Conservation (phyloP, 2,888 invertebrate genomes). For the Furcula furcula region DNA sequence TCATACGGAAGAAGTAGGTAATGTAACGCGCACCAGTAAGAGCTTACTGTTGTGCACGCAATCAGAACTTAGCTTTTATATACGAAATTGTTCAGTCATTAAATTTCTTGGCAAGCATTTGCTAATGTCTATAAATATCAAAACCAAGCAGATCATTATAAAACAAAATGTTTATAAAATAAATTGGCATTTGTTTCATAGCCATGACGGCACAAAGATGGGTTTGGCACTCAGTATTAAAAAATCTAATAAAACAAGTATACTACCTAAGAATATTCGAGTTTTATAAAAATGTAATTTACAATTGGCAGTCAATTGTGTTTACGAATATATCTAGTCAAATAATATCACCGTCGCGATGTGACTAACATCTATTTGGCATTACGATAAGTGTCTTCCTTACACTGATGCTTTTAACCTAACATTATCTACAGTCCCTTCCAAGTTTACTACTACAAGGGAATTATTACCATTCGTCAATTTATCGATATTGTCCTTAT, state of each 20-base stretch:
- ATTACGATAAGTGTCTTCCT: slow-evolving; percentile 59
- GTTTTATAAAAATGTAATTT: slow-evolving; percentile 67
- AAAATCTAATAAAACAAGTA: slow-evolving; percentile 73
- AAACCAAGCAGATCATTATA: slow-evolving; percentile 18
- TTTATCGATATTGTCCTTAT: slow-evolving; percentile 80
- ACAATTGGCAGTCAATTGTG: slow-evolving; percentile 81
- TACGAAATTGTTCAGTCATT: slow-evolving; percentile 64
- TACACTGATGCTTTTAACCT: slow-evolving; percentile 50
- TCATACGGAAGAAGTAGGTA: slow-evolving; percentile 41
- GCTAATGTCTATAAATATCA: slow-evolving; percentile 40
- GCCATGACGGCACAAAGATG: slow-evolving; percentile 38
- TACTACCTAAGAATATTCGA: slow-evolving; percentile 74
- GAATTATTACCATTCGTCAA: slow-evolving; percentile 71
- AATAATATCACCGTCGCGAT: slow-evolving; percentile 70
- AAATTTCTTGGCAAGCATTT: slow-evolving; percentile 66
- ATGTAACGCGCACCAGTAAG: slow-evolving; percentile 19
- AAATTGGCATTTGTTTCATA: slow-evolving; percentile 37
- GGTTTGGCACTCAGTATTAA: slow-evolving; percentile 71
- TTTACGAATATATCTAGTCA: slow-evolving; percentile 65
- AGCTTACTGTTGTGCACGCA: slow-evolving; percentile 34
- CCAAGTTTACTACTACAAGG: slow-evolving; percentile 60
- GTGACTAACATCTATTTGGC: slow-evolving; percentile 62
- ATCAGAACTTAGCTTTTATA: slow-evolving; percentile 39
- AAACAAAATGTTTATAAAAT: slow-evolving; percentile 44
- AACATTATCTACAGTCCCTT: slow-evolving; percentile 71